These are phyloP conservation scores for Chinchilla lanigera DNA, from an alignment of 2,113 vertebrate genomes.

Conservation along the genomic window DNA sequence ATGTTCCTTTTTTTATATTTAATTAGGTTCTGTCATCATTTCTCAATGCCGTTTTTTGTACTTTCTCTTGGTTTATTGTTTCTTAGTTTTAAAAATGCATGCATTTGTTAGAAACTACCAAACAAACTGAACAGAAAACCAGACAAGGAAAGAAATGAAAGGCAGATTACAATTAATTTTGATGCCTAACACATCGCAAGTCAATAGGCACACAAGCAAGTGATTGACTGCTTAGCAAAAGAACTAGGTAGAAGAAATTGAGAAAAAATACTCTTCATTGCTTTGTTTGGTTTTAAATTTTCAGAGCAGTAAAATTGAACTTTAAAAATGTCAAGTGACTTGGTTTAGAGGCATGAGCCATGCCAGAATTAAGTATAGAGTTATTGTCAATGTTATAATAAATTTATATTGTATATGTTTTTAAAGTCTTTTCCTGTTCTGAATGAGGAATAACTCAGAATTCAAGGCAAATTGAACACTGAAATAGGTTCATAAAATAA, in stretches of 20 bases:
- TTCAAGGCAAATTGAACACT: neutral
- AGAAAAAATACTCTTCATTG: neutral
- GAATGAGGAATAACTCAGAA: neutral
- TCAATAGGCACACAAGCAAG: neutral
- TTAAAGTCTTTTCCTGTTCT: neutral
- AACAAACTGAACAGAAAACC: neutral
- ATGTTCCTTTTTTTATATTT: neutral
- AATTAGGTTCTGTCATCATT: neutral
- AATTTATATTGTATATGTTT: neutral
- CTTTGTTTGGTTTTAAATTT: neutral
- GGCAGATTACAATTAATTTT: slow-evolving; percentile 33
- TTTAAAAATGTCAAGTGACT: neutral
- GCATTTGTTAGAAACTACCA: neutral
- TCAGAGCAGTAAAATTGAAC: neutral
- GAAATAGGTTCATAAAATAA: neutral
- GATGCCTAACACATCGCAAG: neutral
- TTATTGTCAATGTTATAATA: neutral
- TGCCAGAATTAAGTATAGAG: neutral
- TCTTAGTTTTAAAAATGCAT: slow-evolving; percentile 1
- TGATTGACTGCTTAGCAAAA: slow-evolving; percentile 30
- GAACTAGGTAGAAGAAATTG: neutral
- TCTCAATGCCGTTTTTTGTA: neutral
- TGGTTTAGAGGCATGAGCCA: neutral
- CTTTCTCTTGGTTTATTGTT: neutral
- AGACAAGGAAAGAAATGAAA: neutral